A percentile compares a stretch with the other conserved stretches of the same genome.
phyloP scores from a whole-genome alignment of 2,888 invertebrate species.

The Liposcelis brunnea region DNA sequence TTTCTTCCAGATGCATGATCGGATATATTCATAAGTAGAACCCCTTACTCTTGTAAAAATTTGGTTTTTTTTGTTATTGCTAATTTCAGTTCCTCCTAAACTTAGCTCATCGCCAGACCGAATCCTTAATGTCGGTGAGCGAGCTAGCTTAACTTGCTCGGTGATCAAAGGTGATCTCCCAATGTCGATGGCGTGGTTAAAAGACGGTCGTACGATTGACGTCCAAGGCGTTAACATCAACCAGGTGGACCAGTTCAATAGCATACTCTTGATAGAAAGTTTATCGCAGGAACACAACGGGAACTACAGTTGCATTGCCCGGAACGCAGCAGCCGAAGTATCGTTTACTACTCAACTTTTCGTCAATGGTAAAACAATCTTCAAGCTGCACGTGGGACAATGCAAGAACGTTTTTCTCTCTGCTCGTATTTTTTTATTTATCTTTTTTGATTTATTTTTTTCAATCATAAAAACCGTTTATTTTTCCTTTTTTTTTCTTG shows the following conservation, averaged over 20 bases:
- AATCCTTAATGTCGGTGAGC: conserved; percentile 52
- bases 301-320: conserved; percentile 57
- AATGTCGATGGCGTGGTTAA: conserved; percentile 56
- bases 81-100: conserved; percentile 54
- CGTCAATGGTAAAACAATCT: conserved; percentile 55
- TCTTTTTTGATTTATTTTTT: conserved; percentile 13
- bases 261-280: conserved; percentile 58
- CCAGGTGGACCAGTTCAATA: conserved; percentile 59
- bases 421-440: conserved; percentile 12
- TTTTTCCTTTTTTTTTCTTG: conserved; percentile 8
- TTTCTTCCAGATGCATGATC: no score
- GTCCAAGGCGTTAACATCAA: conserved; percentile 43
- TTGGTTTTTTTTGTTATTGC: conserved; percentile 13
- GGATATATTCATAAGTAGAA: no score
- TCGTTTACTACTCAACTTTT: conserved; percentile 53
- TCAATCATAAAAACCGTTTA: background rate
- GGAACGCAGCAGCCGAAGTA: conserved; percentile 54
- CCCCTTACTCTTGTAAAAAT: no score
- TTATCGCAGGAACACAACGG: conserved; percentile 58
- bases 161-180: conserved; percentile 62
- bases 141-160: conserved; percentile 55
- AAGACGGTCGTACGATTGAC: conserved; percentile 43
- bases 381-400: conserved; percentile 3
- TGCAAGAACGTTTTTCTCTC: conserved; percentile 8
- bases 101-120: conserved; percentile 53